Evolutionary conservation across 2,797 vertebrate genomes (phyloP).

Genomic region (Cephalopachus bancanus): DNA sequence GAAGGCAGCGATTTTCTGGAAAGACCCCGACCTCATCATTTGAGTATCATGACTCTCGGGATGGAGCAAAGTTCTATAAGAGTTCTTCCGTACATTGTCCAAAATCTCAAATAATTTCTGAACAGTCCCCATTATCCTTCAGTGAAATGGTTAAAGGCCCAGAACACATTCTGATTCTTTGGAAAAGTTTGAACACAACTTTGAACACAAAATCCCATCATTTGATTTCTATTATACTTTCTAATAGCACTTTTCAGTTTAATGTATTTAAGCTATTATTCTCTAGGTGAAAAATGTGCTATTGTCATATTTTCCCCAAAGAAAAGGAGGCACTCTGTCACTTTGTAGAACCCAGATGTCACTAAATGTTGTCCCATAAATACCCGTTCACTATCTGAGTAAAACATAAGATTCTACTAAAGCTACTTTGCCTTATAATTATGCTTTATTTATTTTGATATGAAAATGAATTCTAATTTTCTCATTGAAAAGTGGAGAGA

Average conservation of each 20-base stretch:
- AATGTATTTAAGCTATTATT: background rate
- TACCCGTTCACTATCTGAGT: background rate
- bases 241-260: background rate
- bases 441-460: conserved; percentile 63
- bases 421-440: conserved; percentile 21
- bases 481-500: background rate
- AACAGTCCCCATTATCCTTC: background rate
- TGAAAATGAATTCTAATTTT: conserved; percentile 63
- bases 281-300: background rate
- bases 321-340: background rate
- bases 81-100: background rate
- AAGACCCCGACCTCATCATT: background rate
- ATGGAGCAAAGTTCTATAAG: background rate
- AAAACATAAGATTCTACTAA: background rate
- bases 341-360: background rate
- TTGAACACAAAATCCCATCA: background rate
- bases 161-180: background rate
- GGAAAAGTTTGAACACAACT: background rate
- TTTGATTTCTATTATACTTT: background rate
- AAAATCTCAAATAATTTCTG: background rate
- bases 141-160: background rate
- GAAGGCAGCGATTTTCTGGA: background rate
- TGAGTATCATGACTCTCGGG: background rate
- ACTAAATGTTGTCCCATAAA: background rate
- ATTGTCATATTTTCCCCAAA: background rate